Evolutionary conservation across 2,888 invertebrate species (phyloP).

Genomic region (Ormyrus pomaceus): DNA sequence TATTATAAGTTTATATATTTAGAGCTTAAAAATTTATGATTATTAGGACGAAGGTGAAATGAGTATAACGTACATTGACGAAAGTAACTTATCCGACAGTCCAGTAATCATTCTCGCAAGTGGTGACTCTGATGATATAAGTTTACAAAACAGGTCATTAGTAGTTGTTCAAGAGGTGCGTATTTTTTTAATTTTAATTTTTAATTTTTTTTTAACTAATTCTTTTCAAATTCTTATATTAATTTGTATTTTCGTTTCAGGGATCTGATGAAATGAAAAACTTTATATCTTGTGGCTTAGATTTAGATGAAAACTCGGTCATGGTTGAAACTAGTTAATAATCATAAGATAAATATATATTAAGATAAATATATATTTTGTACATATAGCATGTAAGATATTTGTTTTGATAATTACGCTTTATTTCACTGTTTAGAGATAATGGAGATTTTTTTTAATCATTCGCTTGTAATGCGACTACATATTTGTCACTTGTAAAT

Average conservation of each 20-base stretch:
- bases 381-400: constrained; percentile 43
- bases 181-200: constrained; percentile 20
- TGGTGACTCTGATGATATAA: constrained; percentile 68
- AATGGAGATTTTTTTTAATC: too few relatives aligned
- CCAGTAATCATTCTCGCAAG: constrained; percentile 74
- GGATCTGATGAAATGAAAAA: constrained; percentile 63
- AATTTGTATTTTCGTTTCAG: constrained; percentile 58
- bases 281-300: constrained; percentile 67
- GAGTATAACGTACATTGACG: constrained; percentile 73
- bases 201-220: constrained; percentile 1
- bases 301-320: constrained; percentile 64
- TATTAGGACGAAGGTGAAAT: constrained; percentile 64
- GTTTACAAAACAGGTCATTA: constrained; percentile 69
- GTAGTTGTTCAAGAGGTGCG: constrained; percentile 58
- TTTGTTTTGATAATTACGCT: neutral
- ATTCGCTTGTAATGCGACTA: too few relatives aligned
- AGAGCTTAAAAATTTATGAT: neutral
- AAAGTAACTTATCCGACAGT: constrained; percentile 70
- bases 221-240: neutral
- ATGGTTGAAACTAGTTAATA: too few relatives aligned
- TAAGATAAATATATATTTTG: constrained; percentile 6
- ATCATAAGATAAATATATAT: too few relatives aligned
- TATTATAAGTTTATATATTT: neutral
- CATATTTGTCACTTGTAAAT: too few relatives aligned
- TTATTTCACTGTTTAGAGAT: too few relatives aligned